Evolutionary conservation across 2,113 vertebrate genomes (phyloP), one percentile per base, ranked within the genome.

Genomic region (Triplophysa rosa): DNA sequence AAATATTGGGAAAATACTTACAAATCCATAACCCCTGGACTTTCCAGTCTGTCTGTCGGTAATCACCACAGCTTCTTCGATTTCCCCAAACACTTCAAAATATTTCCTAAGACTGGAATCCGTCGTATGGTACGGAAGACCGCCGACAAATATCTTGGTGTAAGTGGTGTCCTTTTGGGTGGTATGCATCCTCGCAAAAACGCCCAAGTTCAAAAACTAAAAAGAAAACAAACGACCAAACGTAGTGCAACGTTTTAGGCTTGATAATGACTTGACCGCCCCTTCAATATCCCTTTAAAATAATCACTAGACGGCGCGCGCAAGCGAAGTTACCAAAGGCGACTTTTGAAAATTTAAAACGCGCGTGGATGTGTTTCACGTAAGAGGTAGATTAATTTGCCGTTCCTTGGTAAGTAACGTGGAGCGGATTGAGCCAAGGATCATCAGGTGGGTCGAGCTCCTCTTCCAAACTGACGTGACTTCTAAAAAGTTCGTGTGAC

Each of bases 81-180:
- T 98, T 88, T 98, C 97, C 8, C 97, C 97, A 87, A 98, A 98
- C 85, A 98, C 97, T 89, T 98, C 97, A 82, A 98, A 98, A 92
- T 98, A 98, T 91, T 97, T 98, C 93, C 96, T 96, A 89, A 98
- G 95, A 90, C 96, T 98, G 88, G 96, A 95, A 89, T 98, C 97
- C 79, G 96, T 98, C 93, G 97, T 97, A 92, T 98, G 97, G 88
- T 98, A 98, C 83, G 96, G 97, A 74, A 98, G 91, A 76, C 97
- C 97, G 86, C 97, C 97, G 86, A 98, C 96, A 91, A 99, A 98
- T 89, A 99, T 98, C 93, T 98, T 98, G 84, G 97, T 98, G 89
- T 97, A 98, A 75, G 97, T 98, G 85, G 97, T 99, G 91, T 99
- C 97, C 93, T 97, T 98, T 93, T 99, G 97, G 83, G 95, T 98